Conservation (phyloP, 2,888 invertebrate genomes). For the Meiosimyza platycephala region DNA sequence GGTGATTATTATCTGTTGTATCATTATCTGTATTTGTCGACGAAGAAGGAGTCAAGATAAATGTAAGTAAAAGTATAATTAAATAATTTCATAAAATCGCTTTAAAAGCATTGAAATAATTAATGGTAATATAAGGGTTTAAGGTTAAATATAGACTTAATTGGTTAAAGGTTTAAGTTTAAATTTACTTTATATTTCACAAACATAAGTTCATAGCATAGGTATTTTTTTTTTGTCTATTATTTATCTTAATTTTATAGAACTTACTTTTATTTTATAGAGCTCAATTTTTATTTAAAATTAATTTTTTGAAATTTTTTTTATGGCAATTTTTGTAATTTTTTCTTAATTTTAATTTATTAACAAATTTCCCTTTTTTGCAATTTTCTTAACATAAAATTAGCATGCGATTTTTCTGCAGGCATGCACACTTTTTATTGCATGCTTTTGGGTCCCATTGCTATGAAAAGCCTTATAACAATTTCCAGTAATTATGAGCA, state of each 20-base stretch:
- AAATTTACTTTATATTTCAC: no score
- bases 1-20: slow-evolving; percentile 84
- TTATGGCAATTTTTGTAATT: background rate
- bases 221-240: background rate
- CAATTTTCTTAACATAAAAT: no score
- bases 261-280: no score
- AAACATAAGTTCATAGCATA: no score
- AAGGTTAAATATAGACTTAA: no score
- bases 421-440: slow-evolving; percentile 38
- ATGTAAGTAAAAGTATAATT: slow-evolving; percentile 61
- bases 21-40: slow-evolving; percentile 87
- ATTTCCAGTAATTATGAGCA: background rate
- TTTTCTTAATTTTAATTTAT: background rate
- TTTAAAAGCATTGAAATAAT: background rate
- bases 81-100: slow-evolving; percentile 17
- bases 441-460: slow-evolving; percentile 41
- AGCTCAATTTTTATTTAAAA: background rate
- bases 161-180: no score
- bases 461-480: background rate
- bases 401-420: slow-evolving; percentile 2
- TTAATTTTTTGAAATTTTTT: background rate
- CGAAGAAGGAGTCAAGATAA: slow-evolving; percentile 75
- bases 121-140: slow-evolving; percentile 41
- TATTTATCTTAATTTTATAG: slow-evolving; percentile 3
- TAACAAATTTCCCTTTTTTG: slow-evolving; percentile 12